Evolutionary conservation across 1,140 invertebrate species (phyloP).

Genomic region (Metopolophium dirhodum): DNA sequence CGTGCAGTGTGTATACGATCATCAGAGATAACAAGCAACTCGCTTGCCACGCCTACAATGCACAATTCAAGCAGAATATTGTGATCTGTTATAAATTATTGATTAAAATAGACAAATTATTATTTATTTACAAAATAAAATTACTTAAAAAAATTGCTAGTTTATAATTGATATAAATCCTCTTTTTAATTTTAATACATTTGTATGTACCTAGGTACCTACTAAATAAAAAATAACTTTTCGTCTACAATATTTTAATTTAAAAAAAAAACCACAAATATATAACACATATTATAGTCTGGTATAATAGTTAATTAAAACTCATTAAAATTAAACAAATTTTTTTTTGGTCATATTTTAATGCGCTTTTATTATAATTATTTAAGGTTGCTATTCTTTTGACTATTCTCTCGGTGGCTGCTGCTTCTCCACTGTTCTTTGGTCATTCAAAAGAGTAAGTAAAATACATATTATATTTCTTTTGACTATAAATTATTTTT

Average conservation of each 20-base stretch:
- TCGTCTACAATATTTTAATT: background rate
- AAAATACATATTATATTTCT: background rate
- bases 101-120: too few relatives aligned
- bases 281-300: too few relatives aligned
- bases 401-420: background rate
- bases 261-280: background rate
- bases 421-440: slow-evolving; percentile 26
- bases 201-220: too few relatives aligned
- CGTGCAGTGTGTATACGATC: background rate
- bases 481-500: background rate
- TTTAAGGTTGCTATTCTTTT: slow-evolving; percentile 45
- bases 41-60: background rate
- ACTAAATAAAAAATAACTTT: background rate
- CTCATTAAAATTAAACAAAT: too few relatives aligned
- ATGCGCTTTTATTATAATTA: background rate
- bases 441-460: slow-evolving; percentile 32
- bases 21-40: background rate
- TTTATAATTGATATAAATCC: background rate
- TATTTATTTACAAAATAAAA: background rate
- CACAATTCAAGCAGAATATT: background rate
- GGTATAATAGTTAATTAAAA: too few relatives aligned
- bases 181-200: background rate
- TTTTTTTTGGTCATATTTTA: background rate
- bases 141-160: background rate
- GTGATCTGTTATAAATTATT: too few relatives aligned